Conservation (phyloP, 2,113 vertebrate genomes). For the Hiodon tergisus region DNA sequence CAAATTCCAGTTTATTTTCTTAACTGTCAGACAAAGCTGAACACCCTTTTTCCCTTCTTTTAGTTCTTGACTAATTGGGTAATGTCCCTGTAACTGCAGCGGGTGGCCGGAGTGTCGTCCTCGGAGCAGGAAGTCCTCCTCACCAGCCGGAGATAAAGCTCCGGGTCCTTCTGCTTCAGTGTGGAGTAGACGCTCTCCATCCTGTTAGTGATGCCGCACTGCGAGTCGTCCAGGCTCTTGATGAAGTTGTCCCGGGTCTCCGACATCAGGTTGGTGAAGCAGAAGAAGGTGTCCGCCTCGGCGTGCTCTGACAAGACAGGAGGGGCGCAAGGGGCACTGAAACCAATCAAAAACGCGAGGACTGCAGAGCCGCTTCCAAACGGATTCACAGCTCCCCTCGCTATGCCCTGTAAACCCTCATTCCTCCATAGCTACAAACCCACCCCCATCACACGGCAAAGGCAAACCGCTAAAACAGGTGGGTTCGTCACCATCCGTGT, state of each 20-base stretch:
- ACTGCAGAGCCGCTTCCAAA: too few species aligned
- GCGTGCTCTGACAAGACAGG: conserved; percentile 73
- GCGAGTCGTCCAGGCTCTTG: conserved; percentile 93
- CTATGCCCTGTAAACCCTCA: too few species aligned
- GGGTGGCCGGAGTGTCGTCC: background rate
- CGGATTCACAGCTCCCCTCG: too few species aligned
- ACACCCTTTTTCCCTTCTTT: too few species aligned
- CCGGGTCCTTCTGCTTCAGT: conserved; percentile 83
- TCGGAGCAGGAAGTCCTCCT: conserved; percentile 29
- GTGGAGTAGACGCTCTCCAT: conserved; percentile 96
- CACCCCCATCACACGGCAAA: too few species aligned
- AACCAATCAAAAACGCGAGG: background rate
- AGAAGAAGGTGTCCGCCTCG: conserved; percentile 94
- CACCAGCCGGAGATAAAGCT: conserved; percentile 89
- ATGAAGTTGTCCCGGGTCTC: conserved; percentile 98
- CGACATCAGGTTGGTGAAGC: conserved; percentile 95
- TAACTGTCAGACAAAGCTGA: too few species aligned
- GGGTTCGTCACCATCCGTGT: too few species aligned
- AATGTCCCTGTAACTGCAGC: background rate
- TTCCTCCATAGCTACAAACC: too few species aligned
- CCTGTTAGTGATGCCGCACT: conserved; percentile 94
- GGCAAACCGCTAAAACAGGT: too few species aligned
- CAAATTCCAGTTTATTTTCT: too few species aligned
- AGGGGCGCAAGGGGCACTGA: background rate
- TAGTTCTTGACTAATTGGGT: background rate